Conservation (phyloP, 1,140 invertebrate species). For the Marisa cornuarietis region DNA sequence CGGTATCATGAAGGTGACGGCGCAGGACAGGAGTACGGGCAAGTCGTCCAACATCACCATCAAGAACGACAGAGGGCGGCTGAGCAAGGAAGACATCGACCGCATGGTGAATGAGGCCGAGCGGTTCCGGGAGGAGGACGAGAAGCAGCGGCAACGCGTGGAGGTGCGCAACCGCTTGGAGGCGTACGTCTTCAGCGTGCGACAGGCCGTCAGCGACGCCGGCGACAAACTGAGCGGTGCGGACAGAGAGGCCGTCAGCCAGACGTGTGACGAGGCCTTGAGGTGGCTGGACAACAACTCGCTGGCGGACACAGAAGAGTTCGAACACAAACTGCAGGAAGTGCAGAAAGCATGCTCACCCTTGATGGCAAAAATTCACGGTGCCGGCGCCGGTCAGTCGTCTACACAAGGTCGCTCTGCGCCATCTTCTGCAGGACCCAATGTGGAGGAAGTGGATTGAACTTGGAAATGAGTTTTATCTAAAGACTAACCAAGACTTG, state of each 20-base stretch:
- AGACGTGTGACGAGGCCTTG: conserved; percentile 92
- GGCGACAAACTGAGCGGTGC: conserved; percentile 75
- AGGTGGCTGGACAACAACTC: conserved; percentile 95
- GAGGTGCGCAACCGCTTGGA: conserved; percentile 78
- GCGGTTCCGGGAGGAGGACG: conserved; percentile 87
- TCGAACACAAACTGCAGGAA: conserved; percentile 59
- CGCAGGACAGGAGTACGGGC: conserved; percentile 77
- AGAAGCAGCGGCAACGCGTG: conserved; percentile 85
- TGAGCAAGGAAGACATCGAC: conserved; percentile 95
- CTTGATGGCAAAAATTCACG: conserved; percentile 67
- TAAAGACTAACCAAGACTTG: too few species aligned
- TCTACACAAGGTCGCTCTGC: not conserved
- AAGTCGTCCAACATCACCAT: conserved; percentile 82
- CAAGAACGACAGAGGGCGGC: conserved; percentile 89
- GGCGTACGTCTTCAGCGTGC: conserved; percentile 80
- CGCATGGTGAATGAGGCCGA: conserved; percentile 96
- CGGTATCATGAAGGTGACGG: conserved; percentile 63
- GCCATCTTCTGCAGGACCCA: conserved; percentile 32
- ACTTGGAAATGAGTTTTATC: conserved; percentile 32
- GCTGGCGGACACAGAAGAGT: conserved; percentile 61
- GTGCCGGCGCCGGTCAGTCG: conserved; percentile 49
- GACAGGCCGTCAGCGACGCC: conserved; percentile 82
- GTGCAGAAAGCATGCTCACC: conserved; percentile 62
- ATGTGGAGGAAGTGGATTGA: conserved; percentile 56
- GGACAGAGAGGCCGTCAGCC: conserved; percentile 84